Evolutionary conservation across 2,888 invertebrate genomes (phyloP), one percentile per base, ranked within the genome.

Genomic region (Eilema caniola): DNA sequence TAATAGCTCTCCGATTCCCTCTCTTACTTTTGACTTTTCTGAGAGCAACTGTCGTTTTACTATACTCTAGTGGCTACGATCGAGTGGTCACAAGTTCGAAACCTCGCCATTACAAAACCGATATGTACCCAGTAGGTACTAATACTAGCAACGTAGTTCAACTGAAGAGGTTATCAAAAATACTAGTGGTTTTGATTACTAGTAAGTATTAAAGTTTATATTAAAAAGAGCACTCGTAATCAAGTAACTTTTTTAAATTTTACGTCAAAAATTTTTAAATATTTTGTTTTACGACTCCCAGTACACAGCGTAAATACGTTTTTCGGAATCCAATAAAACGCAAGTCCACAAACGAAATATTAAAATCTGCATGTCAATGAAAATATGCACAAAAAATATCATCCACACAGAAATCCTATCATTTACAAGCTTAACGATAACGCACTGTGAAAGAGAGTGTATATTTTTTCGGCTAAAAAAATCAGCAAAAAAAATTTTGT

Each of bases 401-500:
- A 56, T 47, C 47, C 24, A 56, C 33, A 56, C 62, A 70, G 71
- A 79, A 75, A 67, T 71, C 71, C 74, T 77, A 71, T 75, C 68
- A 80, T 75, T 80, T 69, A 72, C 78, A 72, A 73, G 70, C 73
- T 72, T 69, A 70, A 62, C 47, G 25, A 66, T 60, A 74, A 76
- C 69, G 66, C 69, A 66, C 63, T 62, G 67, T 67, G 64, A 47
- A 76, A 77, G 65, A 64, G 69, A 24, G 33, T 41, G 66, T 70
- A 61, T 72, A 67, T 69, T 61, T 60, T 66, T 59, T 66, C 20
- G 3, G 3, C 25, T n/a, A 0, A n/a, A 62, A 23, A 62, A 64
- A 80, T 62, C 33, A 28, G 10, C 16, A 24, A 23, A n/a, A 67
- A 37, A 56, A 31, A 4, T 56, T 56, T 62, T 70, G 20, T 62